phyloP scores from a whole-genome alignment of 2,888 invertebrate species.

The Drosophila mettleri region DNA sequence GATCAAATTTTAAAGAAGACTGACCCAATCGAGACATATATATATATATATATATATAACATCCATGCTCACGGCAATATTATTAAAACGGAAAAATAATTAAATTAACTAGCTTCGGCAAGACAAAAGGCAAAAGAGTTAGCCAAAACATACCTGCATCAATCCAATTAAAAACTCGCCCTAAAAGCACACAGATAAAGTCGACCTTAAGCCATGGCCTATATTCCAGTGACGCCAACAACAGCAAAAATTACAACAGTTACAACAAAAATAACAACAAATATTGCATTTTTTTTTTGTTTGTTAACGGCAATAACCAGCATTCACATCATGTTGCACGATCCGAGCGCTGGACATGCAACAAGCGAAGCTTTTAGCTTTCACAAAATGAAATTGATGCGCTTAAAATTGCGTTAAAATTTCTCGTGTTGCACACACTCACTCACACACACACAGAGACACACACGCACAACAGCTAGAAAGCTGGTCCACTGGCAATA shows the following conservation, averaged over 20 bases:
- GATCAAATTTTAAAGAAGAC: too few relatives aligned
- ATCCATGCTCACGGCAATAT: background rate
- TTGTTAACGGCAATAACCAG: slow-evolving; percentile 47
- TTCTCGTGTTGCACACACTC: slow-evolving; percentile 46
- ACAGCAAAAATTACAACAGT: slow-evolving; percentile 6
- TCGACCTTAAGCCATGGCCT: slow-evolving; percentile 24
- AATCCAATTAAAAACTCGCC: slow-evolving; percentile 10
- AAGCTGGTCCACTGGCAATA: slow-evolving; percentile 16
- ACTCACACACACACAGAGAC: slow-evolving; percentile 10
- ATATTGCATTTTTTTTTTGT: slow-evolving; percentile 20
- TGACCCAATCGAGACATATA: too few relatives aligned
- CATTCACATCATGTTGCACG: slow-evolving; percentile 57
- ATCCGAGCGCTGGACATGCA: slow-evolving; percentile 56
- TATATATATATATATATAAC: background rate
- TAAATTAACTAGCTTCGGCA: background rate
- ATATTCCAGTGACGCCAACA: slow-evolving; percentile 15
- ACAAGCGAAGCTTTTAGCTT: slow-evolving; percentile 74
- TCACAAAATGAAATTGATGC: slow-evolving; percentile 77
- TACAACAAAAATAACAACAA: slow-evolving; percentile 22
- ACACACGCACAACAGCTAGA: slow-evolving; percentile 9
- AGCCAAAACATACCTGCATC: background rate
- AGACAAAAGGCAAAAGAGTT: background rate
- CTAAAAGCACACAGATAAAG: slow-evolving; percentile 4
- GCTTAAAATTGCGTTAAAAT: slow-evolving; percentile 79
- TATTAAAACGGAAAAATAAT: background rate